Conservation (phyloP, 2,797 vertebrate genomes). For the Bradypodion ventrale region DNA sequence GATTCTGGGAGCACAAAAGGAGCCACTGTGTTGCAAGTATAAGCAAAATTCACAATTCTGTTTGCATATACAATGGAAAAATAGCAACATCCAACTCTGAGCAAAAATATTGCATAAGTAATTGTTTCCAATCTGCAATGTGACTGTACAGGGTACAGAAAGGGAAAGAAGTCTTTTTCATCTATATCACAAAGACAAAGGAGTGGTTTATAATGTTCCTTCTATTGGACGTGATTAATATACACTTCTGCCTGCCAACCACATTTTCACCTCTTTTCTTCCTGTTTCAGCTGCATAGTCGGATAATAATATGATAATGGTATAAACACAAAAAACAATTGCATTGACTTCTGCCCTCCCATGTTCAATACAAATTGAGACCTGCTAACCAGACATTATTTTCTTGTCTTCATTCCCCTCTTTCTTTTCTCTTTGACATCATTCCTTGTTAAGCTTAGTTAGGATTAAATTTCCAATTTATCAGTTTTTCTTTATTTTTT, state of each 20-base stretch:
- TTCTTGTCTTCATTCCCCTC: background rate
- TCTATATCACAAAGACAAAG: background rate
- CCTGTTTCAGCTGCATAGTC: background rate
- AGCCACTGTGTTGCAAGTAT: background rate
- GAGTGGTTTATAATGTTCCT: background rate
- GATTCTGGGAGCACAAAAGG: background rate
- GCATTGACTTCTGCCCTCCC: background rate
- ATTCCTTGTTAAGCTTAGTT: background rate
- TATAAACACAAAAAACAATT: background rate
- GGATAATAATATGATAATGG: background rate
- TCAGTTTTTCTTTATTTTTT: too few relatives aligned
- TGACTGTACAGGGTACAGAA: background rate
- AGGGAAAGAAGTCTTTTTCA: background rate
- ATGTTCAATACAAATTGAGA: background rate
- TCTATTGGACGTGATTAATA: constrained; percentile 6
- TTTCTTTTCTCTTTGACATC: constrained; percentile 6
- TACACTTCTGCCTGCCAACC: background rate
- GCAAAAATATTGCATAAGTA: background rate
- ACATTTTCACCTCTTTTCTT: background rate
- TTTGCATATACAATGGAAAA: background rate
- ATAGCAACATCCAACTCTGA: background rate
- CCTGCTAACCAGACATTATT: background rate
- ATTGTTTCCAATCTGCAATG: background rate
- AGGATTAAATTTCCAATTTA: background rate
- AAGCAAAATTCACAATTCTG: background rate